Evolutionary conservation across 2,113 vertebrate genomes (phyloP), one percentile per base, ranked within the genome.

Genomic region (Cyprinodon tularosa): DNA sequence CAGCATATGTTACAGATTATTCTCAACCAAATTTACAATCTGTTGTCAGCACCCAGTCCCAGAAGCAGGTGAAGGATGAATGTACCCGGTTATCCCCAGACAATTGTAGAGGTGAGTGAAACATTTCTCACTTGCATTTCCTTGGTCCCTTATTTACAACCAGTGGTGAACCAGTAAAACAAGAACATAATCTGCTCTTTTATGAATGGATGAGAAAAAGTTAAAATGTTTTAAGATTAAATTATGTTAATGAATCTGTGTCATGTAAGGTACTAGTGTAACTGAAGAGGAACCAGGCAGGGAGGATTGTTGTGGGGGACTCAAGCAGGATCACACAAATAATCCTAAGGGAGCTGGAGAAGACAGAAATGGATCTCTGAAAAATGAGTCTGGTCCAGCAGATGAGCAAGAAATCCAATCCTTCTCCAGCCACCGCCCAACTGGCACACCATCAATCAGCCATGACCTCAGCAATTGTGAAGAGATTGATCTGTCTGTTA

Each of bases 391-490:
- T 0, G 84, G 83, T 50, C 80, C 90, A 9, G 93, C 91, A 53
- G 94, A 79, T 39, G 93, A 96, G 62, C 89, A 62, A 14, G 94
- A 95, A 63, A 83, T 91, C 0, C 85, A 90, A 4, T 90, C 90
- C 15, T 91, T 88, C 38, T 89, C 91, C 47, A 45, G 83, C 69
- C 67, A 59, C 61, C 73, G 71, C 59, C 77, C 86, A 1, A 71
- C 71, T 0, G 78, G 75, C 74, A 90, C 88, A 75, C 91, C 89
- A 37, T 80, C 94, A 64, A 71, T 90, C 66, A 89, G 80, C 59
- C 86, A 93, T 84, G 92, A 91, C 88, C 94, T 94, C 61, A 94
- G 91, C 90, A 92, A 93, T 91, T 81, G 89, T 44, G 64, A 91
- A 11, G 86, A 93, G 38, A 64, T 86, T 20, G 80, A 92, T 76